Conservation (phyloP, 2,888 invertebrate species). For the Eristalis intricaria region DNA sequence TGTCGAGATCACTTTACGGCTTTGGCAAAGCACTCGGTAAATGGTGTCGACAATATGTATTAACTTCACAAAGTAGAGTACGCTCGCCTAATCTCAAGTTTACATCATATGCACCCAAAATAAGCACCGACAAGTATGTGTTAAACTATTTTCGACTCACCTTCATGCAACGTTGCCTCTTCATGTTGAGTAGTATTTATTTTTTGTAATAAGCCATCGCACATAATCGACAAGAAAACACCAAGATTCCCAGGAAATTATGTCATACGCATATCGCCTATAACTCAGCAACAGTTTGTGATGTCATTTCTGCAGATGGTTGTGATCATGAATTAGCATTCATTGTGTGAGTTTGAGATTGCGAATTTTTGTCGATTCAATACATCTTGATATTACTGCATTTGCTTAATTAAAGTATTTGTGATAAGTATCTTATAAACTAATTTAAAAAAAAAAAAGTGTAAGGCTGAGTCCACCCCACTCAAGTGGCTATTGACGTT, state of each 20-base stretch:
- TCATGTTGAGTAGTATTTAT: not conserved
- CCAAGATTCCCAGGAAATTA: constrained; percentile 35
- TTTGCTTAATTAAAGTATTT: constrained; percentile 22
- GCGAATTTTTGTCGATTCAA: constrained; percentile 38
- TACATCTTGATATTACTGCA: constrained; percentile 34
- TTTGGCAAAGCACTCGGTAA: not conserved
- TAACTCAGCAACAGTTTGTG: constrained; percentile 19
- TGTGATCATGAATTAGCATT: constrained; percentile 47
- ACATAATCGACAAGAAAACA: constrained; percentile 17
- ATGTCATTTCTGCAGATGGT: constrained; percentile 35
- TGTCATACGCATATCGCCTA: constrained; percentile 42
- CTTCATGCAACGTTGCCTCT: not conserved
- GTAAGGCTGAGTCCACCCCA: not conserved
- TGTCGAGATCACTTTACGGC: not conserved
- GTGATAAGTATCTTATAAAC: constrained; percentile 12
- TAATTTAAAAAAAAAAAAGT: not conserved
- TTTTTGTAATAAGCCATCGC: not conserved
- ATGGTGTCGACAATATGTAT: not conserved
- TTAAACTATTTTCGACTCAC: not conserved
- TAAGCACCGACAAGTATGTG: not conserved
- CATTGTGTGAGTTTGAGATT: constrained; percentile 42
- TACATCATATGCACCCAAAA: not conserved
- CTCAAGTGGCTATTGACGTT: too few species aligned
- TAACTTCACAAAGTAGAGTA: not conserved
- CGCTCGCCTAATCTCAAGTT: not conserved